Conservation (phyloP, 2,797 vertebrate species). For the Pangasius mekongensis region DNA sequence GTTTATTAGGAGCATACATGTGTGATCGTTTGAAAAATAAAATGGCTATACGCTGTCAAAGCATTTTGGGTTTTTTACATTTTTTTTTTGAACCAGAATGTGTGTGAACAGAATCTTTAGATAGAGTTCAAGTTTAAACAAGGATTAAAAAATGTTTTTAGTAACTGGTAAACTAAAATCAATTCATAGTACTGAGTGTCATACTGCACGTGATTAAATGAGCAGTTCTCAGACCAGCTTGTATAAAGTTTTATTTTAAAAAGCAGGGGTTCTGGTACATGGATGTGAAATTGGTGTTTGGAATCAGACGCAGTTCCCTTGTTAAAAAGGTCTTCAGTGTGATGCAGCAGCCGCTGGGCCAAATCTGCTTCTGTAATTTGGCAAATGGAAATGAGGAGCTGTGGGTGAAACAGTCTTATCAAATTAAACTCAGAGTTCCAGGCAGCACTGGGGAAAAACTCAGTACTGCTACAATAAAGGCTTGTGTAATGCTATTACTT, state of each 20-base stretch:
- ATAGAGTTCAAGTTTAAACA: background rate
- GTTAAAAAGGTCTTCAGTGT: slow-evolving; percentile 3
- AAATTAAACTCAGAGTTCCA: slow-evolving; percentile 49
- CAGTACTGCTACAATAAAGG: slow-evolving; percentile 37
- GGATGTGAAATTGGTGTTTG: background rate
- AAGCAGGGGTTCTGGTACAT: background rate
- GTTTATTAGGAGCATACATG: background rate
- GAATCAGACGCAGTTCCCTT: background rate
- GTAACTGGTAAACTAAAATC: background rate
- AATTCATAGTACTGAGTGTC: background rate
- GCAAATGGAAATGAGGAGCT: slow-evolving; percentile 54
- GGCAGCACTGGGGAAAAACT: slow-evolving; percentile 14
- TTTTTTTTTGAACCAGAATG: background rate
- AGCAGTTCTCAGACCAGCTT: background rate
- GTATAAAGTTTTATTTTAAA: background rate
- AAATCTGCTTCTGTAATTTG: slow-evolving; percentile 55
- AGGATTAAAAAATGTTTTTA: background rate
- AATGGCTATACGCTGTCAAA: background rate
- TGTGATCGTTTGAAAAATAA: background rate
- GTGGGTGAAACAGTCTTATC: slow-evolving; percentile 52
- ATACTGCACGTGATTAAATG: background rate
- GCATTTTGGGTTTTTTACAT: background rate
- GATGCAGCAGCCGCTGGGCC: slow-evolving; percentile 30
- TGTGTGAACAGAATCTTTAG: background rate
- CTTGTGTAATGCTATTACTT: slow-evolving; percentile 47